Evolutionary conservation across 2,797 vertebrate species (phyloP).

Genomic region (Parotocinclus haroldoi): DNA sequence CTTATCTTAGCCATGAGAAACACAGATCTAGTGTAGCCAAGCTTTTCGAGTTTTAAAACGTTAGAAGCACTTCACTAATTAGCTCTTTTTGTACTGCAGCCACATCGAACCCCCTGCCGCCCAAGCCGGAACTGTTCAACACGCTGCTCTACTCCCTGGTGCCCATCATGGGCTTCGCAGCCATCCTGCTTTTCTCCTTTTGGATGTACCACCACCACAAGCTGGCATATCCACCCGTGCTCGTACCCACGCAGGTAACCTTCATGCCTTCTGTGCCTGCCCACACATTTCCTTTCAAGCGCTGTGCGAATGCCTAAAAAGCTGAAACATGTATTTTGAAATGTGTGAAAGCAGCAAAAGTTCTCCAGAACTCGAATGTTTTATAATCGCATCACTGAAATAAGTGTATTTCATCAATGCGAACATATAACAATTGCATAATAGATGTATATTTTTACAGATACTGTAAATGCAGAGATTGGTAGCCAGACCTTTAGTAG

Average conservation of each 20-base stretch:
- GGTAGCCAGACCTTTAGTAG: no score
- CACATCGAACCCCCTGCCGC: conserved; percentile 87
- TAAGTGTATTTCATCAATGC: no score
- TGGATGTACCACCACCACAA: conserved; percentile 99
- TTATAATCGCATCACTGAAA: no score
- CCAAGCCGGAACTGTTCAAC: conserved; percentile 88
- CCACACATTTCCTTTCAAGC: not conserved
- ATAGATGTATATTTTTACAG: no score
- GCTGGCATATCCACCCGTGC: conserved; percentile 92
- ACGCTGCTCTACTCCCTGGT: conserved; percentile 94
- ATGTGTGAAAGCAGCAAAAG: not conserved
- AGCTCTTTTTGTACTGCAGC: conserved; percentile 63
- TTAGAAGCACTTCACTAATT: not conserved
- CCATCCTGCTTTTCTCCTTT: conserved; percentile 91
- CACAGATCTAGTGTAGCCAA: no score
- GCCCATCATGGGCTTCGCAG: conserved; percentile 91
- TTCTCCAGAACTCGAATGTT: no score
- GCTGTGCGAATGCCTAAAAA: not conserved
- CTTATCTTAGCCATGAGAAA: no score
- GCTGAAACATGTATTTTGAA: not conserved
- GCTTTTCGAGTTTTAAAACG: not conserved
- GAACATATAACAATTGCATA: no score
- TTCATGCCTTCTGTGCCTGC: conserved; percentile 28
- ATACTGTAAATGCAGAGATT: no score
- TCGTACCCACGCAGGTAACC: conserved; percentile 95